Evolutionary conservation across 2,888 invertebrate species (phyloP).

Genomic region (Platyscelio sp.): DNA sequence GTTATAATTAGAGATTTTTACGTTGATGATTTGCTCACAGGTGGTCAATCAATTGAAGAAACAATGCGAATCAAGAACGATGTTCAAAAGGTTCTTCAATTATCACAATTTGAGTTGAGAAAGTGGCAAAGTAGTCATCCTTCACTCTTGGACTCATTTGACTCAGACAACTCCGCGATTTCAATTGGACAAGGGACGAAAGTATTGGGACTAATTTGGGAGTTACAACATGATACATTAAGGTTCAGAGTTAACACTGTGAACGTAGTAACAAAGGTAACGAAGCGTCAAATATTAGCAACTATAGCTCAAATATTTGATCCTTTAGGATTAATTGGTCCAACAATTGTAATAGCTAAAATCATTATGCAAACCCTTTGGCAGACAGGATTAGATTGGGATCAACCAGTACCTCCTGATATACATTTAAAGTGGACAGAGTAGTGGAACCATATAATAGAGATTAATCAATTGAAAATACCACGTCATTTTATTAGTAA

Average conservation of each 20-base stretch:
- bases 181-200: slow-evolving; percentile 16
- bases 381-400: slow-evolving; percentile 3
- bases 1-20: too few species aligned
- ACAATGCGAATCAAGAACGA: too few species aligned
- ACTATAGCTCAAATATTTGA: slow-evolving; percentile 10
- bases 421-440: neutral
- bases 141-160: neutral
- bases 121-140: too few species aligned
- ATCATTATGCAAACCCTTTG: slow-evolving; percentile 20
- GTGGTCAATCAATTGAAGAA: too few species aligned
- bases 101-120: too few species aligned
- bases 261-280: too few species aligned
- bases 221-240: neutral
- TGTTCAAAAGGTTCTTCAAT: too few species aligned
- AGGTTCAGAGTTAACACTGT: neutral
- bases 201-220: slow-evolving; percentile 11
- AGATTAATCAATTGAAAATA: slow-evolving; percentile 20
- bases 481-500: neutral
- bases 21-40: too few species aligned
- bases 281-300: neutral
- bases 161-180: neutral
- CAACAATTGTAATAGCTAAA: neutral
- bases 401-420: neutral
- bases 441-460: neutral
- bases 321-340: slow-evolving; percentile 12